Evolutionary conservation across 2,113 vertebrate species (phyloP).

Genomic region (Xyliphius kryptos): DNA sequence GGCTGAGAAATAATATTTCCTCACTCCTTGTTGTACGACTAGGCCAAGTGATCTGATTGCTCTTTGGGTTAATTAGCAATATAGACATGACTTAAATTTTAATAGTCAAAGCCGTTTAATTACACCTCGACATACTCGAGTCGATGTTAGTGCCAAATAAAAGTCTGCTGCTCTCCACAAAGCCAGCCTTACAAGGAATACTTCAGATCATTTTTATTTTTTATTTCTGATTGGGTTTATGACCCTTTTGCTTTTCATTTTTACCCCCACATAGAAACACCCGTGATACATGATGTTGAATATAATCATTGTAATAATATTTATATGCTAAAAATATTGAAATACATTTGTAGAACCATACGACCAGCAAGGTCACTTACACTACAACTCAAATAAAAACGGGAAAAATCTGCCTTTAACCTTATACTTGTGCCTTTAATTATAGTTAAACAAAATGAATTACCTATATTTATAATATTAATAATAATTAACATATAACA

Average conservation of each 20-base stretch:
- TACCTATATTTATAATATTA: too few relatives aligned
- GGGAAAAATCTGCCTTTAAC: too few relatives aligned
- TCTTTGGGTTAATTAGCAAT: constrained; percentile 49
- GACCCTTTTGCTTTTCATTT: background rate
- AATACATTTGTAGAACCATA: background rate
- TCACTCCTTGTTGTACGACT: constrained; percentile 31
- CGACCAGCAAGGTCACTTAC: background rate
- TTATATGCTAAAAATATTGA: background rate
- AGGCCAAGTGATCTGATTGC: too few relatives aligned
- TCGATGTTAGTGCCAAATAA: constrained; percentile 33
- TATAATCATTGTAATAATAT: background rate
- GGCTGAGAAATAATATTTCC: constrained; percentile 43
- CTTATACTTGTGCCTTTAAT: too few relatives aligned
- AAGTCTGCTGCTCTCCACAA: constrained; percentile 5
- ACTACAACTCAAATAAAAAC: constrained; percentile 1
- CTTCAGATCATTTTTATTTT: too few relatives aligned
- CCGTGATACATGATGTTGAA: background rate
- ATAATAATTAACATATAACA: too few relatives aligned
- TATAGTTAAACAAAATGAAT: too few relatives aligned
- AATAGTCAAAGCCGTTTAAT: constrained; percentile 41
- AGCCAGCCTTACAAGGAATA: background rate
- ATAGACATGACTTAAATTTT: constrained; percentile 38
- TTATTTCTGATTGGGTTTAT: background rate
- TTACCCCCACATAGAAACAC: background rate
- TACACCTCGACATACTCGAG: constrained; percentile 39